phyloP scores from a whole-genome alignment of 2,797 vertebrate genomes.

The Clarias fuscus region DNA sequence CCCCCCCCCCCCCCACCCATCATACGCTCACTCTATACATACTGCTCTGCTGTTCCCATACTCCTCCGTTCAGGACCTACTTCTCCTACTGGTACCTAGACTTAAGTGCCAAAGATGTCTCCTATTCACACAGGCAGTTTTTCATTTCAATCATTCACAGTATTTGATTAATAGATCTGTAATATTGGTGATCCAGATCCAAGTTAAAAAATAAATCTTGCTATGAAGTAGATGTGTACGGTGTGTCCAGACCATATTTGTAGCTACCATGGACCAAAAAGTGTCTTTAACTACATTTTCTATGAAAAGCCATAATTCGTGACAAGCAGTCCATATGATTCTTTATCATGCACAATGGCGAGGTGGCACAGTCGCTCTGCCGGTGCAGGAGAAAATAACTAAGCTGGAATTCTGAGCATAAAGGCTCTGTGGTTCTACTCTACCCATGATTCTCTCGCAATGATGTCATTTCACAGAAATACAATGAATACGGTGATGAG shows the following conservation, averaged over 20 bases:
- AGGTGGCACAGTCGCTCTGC: slow-evolving; percentile 17
- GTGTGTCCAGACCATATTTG: not conserved
- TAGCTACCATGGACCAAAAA: not conserved
- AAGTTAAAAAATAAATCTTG: not conserved
- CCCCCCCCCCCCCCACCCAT: not conserved
- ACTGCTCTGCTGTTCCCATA: slow-evolving; percentile 11
- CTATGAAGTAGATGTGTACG: not conserved
- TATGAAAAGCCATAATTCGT: slow-evolving; percentile 4
- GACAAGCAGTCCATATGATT: not conserved
- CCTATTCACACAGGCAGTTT: not conserved
- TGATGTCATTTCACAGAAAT: slow-evolving; percentile 20
- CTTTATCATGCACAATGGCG: not conserved
- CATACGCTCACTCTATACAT: slow-evolving; percentile 15
- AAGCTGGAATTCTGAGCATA: slow-evolving; percentile 8
- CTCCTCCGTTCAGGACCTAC: not conserved
- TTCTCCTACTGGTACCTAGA: not conserved
- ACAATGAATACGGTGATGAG: slow-evolving; percentile 2
- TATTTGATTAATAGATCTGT: not conserved
- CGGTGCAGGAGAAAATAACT: not conserved
- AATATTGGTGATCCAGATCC: not conserved
- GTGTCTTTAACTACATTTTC: slow-evolving; percentile 2
- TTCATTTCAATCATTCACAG: not conserved
- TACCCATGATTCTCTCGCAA: not conserved
- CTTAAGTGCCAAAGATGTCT: not conserved
- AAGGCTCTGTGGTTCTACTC: slow-evolving; percentile 4